Conservation (phyloP, 2,888 invertebrate species). For the Lordiphosa andalusiaca region DNA sequence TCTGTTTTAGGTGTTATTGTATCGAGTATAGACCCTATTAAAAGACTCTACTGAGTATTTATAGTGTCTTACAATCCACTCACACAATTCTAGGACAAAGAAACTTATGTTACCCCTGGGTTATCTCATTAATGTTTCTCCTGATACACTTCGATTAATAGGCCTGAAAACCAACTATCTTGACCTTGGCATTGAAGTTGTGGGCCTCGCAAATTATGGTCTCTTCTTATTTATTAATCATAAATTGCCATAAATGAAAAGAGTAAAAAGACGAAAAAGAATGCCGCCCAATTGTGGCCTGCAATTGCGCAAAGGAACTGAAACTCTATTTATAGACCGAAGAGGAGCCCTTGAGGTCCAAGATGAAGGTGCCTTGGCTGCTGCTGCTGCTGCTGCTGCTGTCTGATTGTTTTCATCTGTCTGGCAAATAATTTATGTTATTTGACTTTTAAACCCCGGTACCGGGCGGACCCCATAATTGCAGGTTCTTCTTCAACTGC, state of each 20-base stretch:
- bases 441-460: conserved; percentile 57
- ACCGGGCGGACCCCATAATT: conserved; percentile 19
- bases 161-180: too few species aligned
- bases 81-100: too few species aligned
- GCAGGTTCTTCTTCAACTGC: conserved; percentile 13
- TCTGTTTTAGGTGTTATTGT: too few species aligned
- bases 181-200: neutral
- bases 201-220: conserved; percentile 6
- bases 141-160: too few species aligned
- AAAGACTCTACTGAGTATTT: too few species aligned
- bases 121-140: too few species aligned
- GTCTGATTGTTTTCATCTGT: conserved; percentile 42
- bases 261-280: conserved; percentile 20
- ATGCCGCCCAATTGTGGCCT: conserved; percentile 54
- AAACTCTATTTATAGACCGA: conserved; percentile 31
- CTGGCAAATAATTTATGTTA: conserved; percentile 67
- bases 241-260: conserved; percentile 52
- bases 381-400: too few species aligned
- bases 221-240: conserved; percentile 60
- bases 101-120: too few species aligned
- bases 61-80: too few species aligned
- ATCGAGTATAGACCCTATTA: too few species aligned
- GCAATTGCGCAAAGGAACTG: conserved; percentile 27
- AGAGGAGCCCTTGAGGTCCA: conserved; percentile 21
- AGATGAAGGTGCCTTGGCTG: conserved; percentile 19